Evolutionary conservation across 2,888 invertebrate genomes (phyloP), one percentile per base, ranked within the genome.

Genomic region (Amiota mariae): DNA sequence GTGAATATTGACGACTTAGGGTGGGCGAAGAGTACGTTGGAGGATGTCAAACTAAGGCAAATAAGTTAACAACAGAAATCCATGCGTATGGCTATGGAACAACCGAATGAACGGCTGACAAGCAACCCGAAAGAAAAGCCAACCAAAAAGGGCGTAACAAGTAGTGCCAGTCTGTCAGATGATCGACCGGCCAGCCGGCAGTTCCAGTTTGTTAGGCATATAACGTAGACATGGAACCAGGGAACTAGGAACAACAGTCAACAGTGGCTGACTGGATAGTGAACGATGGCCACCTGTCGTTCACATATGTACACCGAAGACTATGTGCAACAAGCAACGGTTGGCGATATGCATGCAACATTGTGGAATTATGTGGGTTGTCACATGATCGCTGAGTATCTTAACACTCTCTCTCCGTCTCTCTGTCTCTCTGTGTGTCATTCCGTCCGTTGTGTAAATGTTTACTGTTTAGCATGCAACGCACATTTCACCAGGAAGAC

Each of bases 381-480:
- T 54, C 15, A 15, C 54, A 54, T 15, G 8, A 15, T 54, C n/a
- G n/a, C 54, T n/a, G 54, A 54, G 54, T 54, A 3, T 12, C 54
- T 36, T 24, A 4, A 2, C 56, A 15, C 24, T 24, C 2, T 24
- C 24, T 24, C 3, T 24, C 24, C 24, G 36, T 36, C 36, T 36
- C 6, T 36, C 36, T 36, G 36, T 36, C 36, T 36, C 4, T 36
- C 36, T 36, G 36, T 36, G 0, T 36, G 36, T 36, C 3, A 9
- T 20, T n/a, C 59, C 11, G 59, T 36, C 8, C 36, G 36, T 59
- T 72, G n/a, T 66, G 72, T 56, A 71, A 71, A 36, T 61, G n/a
- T 61, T 79, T 80, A 76, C 81, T 81, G 80, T 78, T 87, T 85
- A 84, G 86, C 86, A 87, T 87, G 88, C 87, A 87, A 80, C 78